Evolutionary conservation across 2,888 invertebrate species (phyloP).

Genomic region (Drosophila prolongata): DNA sequence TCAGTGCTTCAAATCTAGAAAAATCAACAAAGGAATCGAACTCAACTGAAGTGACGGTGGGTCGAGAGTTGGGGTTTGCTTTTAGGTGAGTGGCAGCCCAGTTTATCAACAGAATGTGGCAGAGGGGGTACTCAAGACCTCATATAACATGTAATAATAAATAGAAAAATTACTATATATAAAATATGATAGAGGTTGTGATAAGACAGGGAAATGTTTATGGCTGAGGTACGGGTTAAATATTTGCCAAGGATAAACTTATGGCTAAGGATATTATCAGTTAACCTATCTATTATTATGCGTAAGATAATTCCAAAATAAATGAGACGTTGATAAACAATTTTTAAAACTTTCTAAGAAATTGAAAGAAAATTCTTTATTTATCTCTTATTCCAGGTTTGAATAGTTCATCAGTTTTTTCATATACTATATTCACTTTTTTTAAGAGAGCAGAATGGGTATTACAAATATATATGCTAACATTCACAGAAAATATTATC

Average conservation of each 20-base stretch:
- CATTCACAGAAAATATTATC: too few relatives aligned
- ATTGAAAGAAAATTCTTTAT: too few relatives aligned
- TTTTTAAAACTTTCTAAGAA: neutral
- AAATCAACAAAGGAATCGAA: conserved; percentile 74
- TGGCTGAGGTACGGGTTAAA: conserved; percentile 4
- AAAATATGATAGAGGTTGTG: conserved; percentile 34
- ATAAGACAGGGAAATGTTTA: conserved; percentile 29
- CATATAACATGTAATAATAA: conserved; percentile 34
- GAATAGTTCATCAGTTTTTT: too few relatives aligned
- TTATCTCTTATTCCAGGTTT: too few relatives aligned
- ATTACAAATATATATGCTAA: too few relatives aligned
- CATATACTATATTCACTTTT: too few relatives aligned
- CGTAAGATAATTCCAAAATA: neutral
- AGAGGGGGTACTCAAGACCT: conserved; percentile 13
- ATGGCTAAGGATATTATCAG: conserved; percentile 20
- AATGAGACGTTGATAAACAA: neutral
- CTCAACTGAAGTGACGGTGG: conserved; percentile 42
- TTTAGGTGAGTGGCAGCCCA: conserved; percentile 36
- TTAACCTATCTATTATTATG: conserved; percentile 3
- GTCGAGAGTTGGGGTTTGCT: conserved; percentile 33
- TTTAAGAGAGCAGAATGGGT: too few relatives aligned
- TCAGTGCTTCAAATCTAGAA: conserved; percentile 77
- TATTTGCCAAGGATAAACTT: conserved; percentile 42
- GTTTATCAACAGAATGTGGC: conserved; percentile 34
- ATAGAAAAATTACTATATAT: conserved; percentile 33